phyloP scores from a whole-genome alignment of 1,140 invertebrate species.

The Archivesica marissinica region DNA sequence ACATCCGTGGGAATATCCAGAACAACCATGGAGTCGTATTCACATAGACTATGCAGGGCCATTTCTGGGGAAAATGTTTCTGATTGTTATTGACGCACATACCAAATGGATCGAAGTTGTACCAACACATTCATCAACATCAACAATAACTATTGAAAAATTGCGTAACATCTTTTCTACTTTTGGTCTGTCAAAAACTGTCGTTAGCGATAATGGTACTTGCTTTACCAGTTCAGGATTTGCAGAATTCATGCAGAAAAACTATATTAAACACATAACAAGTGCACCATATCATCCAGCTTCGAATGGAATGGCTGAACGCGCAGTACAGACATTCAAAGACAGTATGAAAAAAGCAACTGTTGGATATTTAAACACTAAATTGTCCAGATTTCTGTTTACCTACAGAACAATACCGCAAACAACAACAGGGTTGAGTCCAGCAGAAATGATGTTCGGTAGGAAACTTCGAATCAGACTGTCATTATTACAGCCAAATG shows the following conservation, averaged over 20 bases:
- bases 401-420: no score
- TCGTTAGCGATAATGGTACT: slow-evolving; percentile 75
- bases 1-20: background rate
- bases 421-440: no score
- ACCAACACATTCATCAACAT: no score
- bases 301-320: slow-evolving; percentile 74
- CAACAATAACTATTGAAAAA: no score
- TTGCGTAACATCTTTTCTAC: no score
- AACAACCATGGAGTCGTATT: background rate
- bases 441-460: no score
- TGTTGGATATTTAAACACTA: no score
- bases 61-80: background rate
- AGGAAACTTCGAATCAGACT: no score
- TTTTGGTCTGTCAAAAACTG: no score
- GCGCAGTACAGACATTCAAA: slow-evolving; percentile 68
- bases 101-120: slow-evolving; percentile 57
- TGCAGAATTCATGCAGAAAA: slow-evolving; percentile 62
- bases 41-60: background rate
- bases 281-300: slow-evolving; percentile 72
- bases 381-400: no score
- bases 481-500: no score
- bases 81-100: slow-evolving; percentile 47
- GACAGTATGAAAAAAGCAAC: no score
- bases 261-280: slow-evolving; percentile 66
- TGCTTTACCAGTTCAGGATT: slow-evolving; percentile 70